Base-by-base conservation (phyloP, 2,113 vertebrate species). In the Oceanodroma tethys region DNA sequence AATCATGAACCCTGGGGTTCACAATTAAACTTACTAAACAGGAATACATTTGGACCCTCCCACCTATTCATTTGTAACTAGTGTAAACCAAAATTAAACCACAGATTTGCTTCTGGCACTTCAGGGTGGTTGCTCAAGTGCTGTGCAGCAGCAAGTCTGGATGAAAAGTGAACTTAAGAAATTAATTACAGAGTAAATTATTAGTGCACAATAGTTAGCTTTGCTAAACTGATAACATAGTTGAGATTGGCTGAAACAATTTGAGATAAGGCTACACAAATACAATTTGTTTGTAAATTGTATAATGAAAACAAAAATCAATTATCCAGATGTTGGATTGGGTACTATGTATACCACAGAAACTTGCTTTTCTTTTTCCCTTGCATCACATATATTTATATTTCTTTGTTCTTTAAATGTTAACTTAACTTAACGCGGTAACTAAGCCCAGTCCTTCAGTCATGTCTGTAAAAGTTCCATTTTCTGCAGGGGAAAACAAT, bases 351-450 rank as follows among this genome's bases (percentile, higher is more conserved):
- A 10, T 53, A 40, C 1, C 3, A 78, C 58, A 72, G 11, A 45
- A 66, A 26, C 3, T 9, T 40, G 2, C 2, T 75, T 62, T 56
- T 52, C 3, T 50, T 76, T 81, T 58, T 13, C 13, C 3, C 27
- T 65, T 62, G 5, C 18, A 36, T 36, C 9, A 48, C 27, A 11
- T 13, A 26, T 21, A 6, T 14, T 25, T 79, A 4, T 18, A n/a
- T 5, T 22, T 56, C 30, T 0, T 15, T 5, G 40, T 10, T 60
- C 29, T 26, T 30, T 30, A 23, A 59, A 32, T 2, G 2, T 6
- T 48, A 42, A 36, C 6, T n/a, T 85, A 45, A 18, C 25, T 42
- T 85, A 45, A 22, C 30, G 36, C 1, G 0, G 19, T 38, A 59
- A 78, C 13, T 50, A 65, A 47, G 5, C 7, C 12, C 5, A 62